A percentile compares a stretch with the other conserved stretches of the same genome.
Conservation (phyloP, 2,797 vertebrate genomes). For the Platalea minor region DNA sequence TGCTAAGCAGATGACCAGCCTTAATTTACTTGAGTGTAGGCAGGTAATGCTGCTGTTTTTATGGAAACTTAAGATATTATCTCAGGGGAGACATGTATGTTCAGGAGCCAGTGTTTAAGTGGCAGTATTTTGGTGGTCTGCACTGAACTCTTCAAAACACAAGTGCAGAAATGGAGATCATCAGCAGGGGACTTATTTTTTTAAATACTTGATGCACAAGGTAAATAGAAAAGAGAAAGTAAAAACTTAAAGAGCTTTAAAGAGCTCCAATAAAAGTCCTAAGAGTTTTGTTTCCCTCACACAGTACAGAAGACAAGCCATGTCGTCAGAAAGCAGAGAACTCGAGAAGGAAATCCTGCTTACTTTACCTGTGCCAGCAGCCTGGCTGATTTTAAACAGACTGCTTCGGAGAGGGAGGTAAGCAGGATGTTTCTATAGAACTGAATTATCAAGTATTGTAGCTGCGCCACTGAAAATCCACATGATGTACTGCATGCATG, state of each 20-base stretch:
- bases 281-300: neutral
- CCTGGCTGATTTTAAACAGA: neutral
- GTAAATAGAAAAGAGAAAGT: neutral
- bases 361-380: constrained; percentile 4
- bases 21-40: neutral
- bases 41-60: neutral
- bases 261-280: neutral
- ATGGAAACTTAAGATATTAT: neutral
- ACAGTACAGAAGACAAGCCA: neutral
- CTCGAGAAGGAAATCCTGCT: constrained; percentile 1
- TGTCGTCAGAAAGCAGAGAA: neutral
- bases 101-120: neutral
- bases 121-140: constrained; percentile 12
- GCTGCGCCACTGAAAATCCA: neutral
- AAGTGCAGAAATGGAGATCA: neutral
- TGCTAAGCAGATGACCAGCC: neutral
- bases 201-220: neutral
- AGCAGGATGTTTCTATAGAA: constrained; percentile 16
- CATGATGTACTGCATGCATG: neutral
- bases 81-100: neutral
- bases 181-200: neutral
- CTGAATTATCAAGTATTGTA: neutral
- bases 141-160: neutral
- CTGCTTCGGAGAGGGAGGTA: neutral
- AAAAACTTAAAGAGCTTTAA: neutral